Evolutionary conservation across 2,113 vertebrate genomes (phyloP), one percentile per base, ranked within the genome.

Genomic region (Antennarius striatus): DNA sequence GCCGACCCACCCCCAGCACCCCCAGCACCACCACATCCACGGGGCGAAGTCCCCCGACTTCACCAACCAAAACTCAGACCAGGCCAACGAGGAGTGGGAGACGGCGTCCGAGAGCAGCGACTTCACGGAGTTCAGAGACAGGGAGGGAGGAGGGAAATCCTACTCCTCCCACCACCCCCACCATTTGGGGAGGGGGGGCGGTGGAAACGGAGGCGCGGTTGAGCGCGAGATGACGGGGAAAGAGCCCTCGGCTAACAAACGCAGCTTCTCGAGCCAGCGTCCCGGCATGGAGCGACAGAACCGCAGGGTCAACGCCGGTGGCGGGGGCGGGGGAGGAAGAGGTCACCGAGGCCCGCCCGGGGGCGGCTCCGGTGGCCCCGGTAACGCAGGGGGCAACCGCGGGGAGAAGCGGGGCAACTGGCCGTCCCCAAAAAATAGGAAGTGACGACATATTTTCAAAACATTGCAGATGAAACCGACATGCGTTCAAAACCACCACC

Each of bases 61-160:
- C 69, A 96, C 95, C 43, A 97, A 97, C 82, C 95, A 96, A 89
- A 97, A 97, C 91, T 97, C 96, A 0, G 96, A 97, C 83, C 96
- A 97, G 89, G 96, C 96, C 56, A 97, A 97, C 0, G 95, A 97
- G 86, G 96, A 97, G 67, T 97, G 96, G 96, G 96, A 97, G 85
- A 97, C 96, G 0, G 96, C 96, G 0, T 96, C 95, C 0, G 96
- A 97, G 87, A 97, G 96, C 89, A 97, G 96, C 3, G 96, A 97
- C 91, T 97, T 97, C 86, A 93, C 95, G 0, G 96, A 97, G 84
- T 94, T 94, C 78, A 88, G 94, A 53, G 94, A 95, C 32, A 39
- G 94, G 81, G 92, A 95, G 58, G 87, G 71, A 42, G 82, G 86
- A 29, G 86, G 88, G 1, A 86, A 91, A 58, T 77, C 90, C 1